Evolutionary conservation across 1,140 invertebrate species (phyloP).

Genomic region (Eueides isabella): DNA sequence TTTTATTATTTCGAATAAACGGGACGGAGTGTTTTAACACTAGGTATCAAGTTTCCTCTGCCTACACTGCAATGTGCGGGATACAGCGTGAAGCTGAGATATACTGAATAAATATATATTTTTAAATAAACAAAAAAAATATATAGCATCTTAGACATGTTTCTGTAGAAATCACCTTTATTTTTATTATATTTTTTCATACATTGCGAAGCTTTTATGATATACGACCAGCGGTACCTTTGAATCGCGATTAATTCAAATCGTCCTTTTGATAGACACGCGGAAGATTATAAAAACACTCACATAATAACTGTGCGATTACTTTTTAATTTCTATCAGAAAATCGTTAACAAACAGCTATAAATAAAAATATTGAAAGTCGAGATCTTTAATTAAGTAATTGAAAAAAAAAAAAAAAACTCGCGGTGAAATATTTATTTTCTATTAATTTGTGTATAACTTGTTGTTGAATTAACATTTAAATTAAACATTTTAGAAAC

Average conservation of each 20-base stretch:
- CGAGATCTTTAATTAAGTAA: background rate
- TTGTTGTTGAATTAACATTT: background rate
- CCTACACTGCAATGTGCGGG: too few relatives aligned
- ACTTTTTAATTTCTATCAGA: background rate
- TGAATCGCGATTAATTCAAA: background rate
- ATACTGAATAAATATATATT: too few relatives aligned
- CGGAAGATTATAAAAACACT: background rate
- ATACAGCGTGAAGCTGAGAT: too few relatives aligned
- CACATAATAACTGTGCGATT: background rate
- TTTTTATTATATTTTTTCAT: background rate
- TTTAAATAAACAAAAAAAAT: too few relatives aligned
- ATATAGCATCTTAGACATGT: background rate
- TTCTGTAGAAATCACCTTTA: background rate
- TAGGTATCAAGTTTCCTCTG: too few relatives aligned
- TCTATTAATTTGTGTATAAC: background rate
- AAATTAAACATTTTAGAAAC: background rate
- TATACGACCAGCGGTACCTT: background rate
- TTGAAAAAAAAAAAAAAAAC: background rate
- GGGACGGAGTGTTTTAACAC: too few relatives aligned
- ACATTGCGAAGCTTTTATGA: background rate
- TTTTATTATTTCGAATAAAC: too few relatives aligned
- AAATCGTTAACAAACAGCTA: background rate
- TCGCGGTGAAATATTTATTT: background rate
- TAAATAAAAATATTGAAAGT: constrained; percentile 12
- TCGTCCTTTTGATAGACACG: constrained; percentile 12